phyloP scores from a whole-genome alignment of 1,140 invertebrate genomes.

The Ceratosolen fusciceps region DNA sequence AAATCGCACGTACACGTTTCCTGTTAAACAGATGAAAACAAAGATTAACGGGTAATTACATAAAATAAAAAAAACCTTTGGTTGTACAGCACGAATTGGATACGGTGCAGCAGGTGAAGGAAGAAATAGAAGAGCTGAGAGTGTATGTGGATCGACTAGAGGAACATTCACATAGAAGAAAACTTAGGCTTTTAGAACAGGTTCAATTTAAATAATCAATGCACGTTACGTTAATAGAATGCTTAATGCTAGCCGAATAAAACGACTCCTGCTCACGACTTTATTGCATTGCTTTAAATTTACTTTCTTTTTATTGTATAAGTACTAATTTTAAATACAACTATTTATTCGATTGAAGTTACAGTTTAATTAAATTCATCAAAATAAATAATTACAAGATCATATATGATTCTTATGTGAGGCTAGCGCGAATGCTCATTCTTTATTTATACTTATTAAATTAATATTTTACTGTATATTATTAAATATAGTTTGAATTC shows the following conservation, averaged over 20 bases:
- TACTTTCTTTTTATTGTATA: constrained; percentile 26
- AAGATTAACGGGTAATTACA: no score
- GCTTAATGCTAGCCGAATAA: no score
- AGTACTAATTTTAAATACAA: constrained; percentile 9
- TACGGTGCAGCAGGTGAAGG: constrained; percentile 92
- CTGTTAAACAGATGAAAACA: no score
- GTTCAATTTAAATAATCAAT: constrained; percentile 66
- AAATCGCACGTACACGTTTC: no score
- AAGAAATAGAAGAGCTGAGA: constrained; percentile 92
- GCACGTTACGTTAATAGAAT: not conserved
- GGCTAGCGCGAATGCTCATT: no score
- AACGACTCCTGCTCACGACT: constrained; percentile 45
- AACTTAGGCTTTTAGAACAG: constrained; percentile 90
- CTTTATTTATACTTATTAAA: no score
- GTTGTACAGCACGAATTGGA: constrained; percentile 82
- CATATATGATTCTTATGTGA: no score
- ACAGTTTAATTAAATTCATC: not conserved
- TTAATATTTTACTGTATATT: no score
- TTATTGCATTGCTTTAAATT: constrained; percentile 33
- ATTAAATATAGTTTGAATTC: no score
- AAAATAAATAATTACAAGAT: no score
- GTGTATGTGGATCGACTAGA: constrained; percentile 92
- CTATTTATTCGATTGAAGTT: not conserved
- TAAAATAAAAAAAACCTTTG: not conserved
- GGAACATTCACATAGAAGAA: constrained; percentile 88